Base-by-base conservation (phyloP, 2,797 vertebrate genomes). In the Lutjanus campechanus region DNA sequence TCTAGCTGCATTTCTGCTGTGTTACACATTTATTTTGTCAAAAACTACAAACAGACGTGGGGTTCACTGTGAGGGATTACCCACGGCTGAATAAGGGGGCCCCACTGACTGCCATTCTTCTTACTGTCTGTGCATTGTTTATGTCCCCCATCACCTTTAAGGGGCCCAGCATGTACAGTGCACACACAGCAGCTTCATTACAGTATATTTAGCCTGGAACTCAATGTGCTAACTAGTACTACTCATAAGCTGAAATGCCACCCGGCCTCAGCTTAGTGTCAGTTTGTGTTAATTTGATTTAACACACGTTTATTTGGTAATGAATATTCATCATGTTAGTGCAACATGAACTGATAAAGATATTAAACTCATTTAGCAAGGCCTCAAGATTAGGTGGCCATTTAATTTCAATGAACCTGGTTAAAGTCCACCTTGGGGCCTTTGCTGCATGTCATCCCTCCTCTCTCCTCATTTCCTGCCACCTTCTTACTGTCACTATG, bases 71-170 rank as follows among this genome's bases (percentile, higher is more conserved):
- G 61, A 49, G 11, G 65, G n/a, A 41, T 50, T 16, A 46, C 3
- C 44, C 13, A 2, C 10, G 19, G 25, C 6, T 82, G 51, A 63
- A 73, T 11, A 15, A 20, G 41, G 50, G 15, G 2, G n/a, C 44
- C 67, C 8, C 20, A n/a, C 0, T 44, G 43, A 46, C 54, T 43
- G 53, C n/a, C 16, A 8, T 29, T 82, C 43, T 44, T 71, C 50
- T 47, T 8, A 16, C 7, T 65, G 6, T 60, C 2, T 65, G 9
- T 65, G 22, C 60, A 22, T 68, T 68, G 67, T 67, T 68, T 20
- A 19, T 50, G 60, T 0, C 40, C 5, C 12, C 29, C 12, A 3
- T 29, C n/a, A 29, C 11, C 40, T 2, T n/a, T 13, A 8, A 50
- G 13, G 10, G 41, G 11, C 17, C 49, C 41, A 12, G 11, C 16